phyloP scores from a whole-genome alignment of 2,888 invertebrate species.

The Cantharis rustica region DNA sequence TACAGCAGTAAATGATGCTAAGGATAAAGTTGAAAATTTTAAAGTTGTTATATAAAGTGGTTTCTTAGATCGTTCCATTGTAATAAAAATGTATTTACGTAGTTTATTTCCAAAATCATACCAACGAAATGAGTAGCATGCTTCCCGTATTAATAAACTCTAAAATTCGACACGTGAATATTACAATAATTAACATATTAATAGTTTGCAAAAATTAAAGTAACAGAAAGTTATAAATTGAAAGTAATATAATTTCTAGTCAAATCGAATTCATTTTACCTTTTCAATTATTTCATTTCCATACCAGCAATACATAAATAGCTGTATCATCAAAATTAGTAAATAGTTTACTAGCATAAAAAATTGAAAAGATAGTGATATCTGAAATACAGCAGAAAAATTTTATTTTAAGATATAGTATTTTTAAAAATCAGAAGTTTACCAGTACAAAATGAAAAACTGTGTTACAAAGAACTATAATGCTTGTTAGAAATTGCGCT shows the following conservation, averaged over 20 bases:
- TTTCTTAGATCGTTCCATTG: constrained; percentile 34
- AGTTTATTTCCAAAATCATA: constrained; percentile 15
- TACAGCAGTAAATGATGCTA: constrained; percentile 18
- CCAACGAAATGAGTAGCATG: constrained; percentile 31
- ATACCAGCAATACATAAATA: constrained; percentile 32
- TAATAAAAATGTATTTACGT: constrained; percentile 23
- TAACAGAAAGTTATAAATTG: no score
- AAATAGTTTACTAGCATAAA: constrained; percentile 18
- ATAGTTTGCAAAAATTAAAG: no score
- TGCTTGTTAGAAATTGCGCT: constrained; percentile 22
- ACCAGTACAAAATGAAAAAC: constrained; percentile 23
- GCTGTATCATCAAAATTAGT: constrained; percentile 14
- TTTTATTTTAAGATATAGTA: no score
- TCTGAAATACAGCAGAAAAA: background rate
- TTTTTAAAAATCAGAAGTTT: background rate
- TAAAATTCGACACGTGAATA: no score
- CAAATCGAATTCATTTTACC: constrained; percentile 8
- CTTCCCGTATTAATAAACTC: constrained; percentile 27
- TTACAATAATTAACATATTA: no score
- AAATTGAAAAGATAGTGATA: constrained; percentile 13
- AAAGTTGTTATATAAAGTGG: constrained; percentile 19
- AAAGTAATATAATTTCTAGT: no score
- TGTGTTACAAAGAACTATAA: constrained; percentile 26
- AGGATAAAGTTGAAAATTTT: constrained; percentile 18
- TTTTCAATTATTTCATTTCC: constrained; percentile 33